These are phyloP conservation scores for Ceratina japonica DNA, from an alignment of 1,140 invertebrate species.

Conservation along the genomic window DNA sequence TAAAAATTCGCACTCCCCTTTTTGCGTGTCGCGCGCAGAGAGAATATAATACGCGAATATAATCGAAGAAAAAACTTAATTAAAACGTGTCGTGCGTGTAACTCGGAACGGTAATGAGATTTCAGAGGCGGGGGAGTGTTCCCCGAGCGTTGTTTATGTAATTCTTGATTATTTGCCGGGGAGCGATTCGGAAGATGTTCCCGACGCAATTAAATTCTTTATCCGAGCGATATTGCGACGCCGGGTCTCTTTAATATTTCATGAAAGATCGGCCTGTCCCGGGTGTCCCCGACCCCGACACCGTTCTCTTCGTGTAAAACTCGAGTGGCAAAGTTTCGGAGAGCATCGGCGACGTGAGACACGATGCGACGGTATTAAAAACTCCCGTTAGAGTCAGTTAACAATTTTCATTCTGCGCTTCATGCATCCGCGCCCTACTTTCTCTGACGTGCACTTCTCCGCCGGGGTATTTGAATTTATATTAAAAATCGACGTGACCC, in stretches of 20 bases:
- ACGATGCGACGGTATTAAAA: constrained; percentile 51
- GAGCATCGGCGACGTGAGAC: constrained; percentile 30
- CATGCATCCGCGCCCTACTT: constrained; percentile 44
- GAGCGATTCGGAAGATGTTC: background rate
- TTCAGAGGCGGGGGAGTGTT: background rate
- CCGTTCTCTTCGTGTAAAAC: constrained; percentile 35
- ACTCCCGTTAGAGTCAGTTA: constrained; percentile 46
- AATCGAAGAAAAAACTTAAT: constrained; percentile 34
- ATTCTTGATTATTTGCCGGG: constrained; percentile 18
- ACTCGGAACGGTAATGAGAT: constrained; percentile 53
- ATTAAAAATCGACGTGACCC: constrained; percentile 33
- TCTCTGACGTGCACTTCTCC: constrained; percentile 18
- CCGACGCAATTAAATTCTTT: constrained; percentile 31
- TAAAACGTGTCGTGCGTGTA: constrained; percentile 40
- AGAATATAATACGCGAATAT: constrained; percentile 11
- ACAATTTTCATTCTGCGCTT: constrained; percentile 57
- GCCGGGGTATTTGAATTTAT: constrained; percentile 55
- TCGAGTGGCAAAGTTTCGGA: constrained; percentile 45
- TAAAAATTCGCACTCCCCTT: background rate
- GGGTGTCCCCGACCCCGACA: background rate
- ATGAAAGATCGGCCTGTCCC: background rate
- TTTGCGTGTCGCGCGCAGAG: background rate
- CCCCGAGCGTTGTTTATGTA: constrained; percentile 12
- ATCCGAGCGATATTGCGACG: background rate
- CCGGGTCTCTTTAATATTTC: constrained; percentile 39